Percentiles rank a stretch among this genome's conserved stretches.
These are phyloP conservation scores for Hylaeus anthracinus DNA, from an alignment of 1,140 invertebrate genomes.

Conservation along the genomic window DNA sequence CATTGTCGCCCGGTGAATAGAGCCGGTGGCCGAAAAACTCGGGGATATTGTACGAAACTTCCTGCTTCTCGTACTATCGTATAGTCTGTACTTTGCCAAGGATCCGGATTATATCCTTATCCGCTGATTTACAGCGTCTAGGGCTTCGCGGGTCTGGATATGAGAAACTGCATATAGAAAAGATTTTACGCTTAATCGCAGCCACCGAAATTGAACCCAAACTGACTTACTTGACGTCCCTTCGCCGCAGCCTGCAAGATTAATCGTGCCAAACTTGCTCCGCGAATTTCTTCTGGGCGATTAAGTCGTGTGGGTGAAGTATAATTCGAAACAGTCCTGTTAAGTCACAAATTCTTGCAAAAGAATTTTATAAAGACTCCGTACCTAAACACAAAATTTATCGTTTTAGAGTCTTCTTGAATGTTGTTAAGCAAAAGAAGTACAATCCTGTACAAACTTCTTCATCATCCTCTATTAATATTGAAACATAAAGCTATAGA, in stretches of 20 bases:
- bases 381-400: too few relatives aligned
- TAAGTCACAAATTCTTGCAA: not conserved
- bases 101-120: slow-evolving; percentile 58
- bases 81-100: slow-evolving; percentile 36
- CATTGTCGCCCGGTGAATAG: slow-evolving; percentile 46
- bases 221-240: slow-evolving; percentile 11
- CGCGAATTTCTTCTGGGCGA: not conserved
- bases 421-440: too few relatives aligned
- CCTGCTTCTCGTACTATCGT: slow-evolving; percentile 22
- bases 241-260: not conserved
- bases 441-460: too few relatives aligned
- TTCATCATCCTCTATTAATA: too few relatives aligned
- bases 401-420: too few relatives aligned
- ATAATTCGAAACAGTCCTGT: not conserved
- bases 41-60: slow-evolving; percentile 40
- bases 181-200: slow-evolving; percentile 53
- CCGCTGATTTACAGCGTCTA: slow-evolving; percentile 58
- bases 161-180: slow-evolving; percentile 62
- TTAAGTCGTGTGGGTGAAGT: not conserved
- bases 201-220: slow-evolving; percentile 39
- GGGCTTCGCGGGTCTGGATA: slow-evolving; percentile 21
- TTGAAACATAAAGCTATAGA: too few relatives aligned
- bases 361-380: too few relatives aligned
- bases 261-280: not conserved
- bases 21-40: slow-evolving; percentile 41